Percentiles rank a stretch among this genome's conserved stretches.
Evolutionary conservation across 2,888 invertebrate species (phyloP).

Genomic region (Lysandra bellargus): DNA sequence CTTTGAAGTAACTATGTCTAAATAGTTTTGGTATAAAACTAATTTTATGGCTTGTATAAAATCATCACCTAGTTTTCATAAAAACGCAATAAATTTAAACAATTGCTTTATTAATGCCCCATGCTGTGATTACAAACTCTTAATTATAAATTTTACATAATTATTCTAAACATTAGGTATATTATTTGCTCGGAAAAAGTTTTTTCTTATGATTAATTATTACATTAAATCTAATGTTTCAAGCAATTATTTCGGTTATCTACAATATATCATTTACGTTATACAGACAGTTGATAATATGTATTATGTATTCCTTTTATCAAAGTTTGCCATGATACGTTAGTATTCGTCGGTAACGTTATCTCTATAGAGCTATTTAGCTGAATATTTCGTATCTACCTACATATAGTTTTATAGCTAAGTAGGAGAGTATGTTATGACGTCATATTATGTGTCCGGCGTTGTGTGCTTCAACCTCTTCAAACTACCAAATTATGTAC

Average conservation of each 20-base stretch:
- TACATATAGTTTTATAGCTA: conserved; percentile 24
- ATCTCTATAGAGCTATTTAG: conserved; percentile 22
- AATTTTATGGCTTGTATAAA: conserved; percentile 25
- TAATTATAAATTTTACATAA: conserved; percentile 12
- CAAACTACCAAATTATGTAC: background rate
- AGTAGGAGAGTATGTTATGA: conserved; percentile 18
- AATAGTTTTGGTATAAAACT: conserved; percentile 21
- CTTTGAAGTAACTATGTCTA: background rate
- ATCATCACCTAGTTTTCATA: conserved; percentile 24
- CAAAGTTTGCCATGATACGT: background rate
- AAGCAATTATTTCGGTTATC: background rate
- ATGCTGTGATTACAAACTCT: conserved; percentile 19
- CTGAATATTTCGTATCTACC: background rate
- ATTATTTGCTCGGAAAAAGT: background rate
- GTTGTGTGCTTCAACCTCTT: background rate
- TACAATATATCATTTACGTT: background rate
- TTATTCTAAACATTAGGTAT: background rate
- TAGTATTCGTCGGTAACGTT: background rate
- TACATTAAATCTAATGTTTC: background rate
- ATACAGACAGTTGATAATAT: background rate
- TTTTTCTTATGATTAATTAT: background rate
- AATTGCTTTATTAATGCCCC: conserved; percentile 14
- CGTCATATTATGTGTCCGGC: background rate
- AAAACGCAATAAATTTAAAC: conserved; percentile 21
- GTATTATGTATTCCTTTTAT: background rate